Evolutionary conservation across 1,140 invertebrate genomes (phyloP).

Genomic region (Polypedilum pembai): DNA sequence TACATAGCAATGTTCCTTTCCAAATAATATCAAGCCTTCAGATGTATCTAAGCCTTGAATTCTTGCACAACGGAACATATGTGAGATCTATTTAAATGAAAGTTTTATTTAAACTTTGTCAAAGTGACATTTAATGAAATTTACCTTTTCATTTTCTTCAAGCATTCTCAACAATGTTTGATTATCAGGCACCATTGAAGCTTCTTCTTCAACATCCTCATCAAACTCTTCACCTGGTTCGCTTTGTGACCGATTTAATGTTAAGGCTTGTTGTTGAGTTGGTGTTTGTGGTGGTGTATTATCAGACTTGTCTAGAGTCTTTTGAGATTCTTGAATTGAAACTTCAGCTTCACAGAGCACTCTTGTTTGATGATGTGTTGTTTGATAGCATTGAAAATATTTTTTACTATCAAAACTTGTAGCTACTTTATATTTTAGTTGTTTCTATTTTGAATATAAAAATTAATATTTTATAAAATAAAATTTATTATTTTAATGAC

Average conservation of each 20-base stretch:
- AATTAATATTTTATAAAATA: neutral
- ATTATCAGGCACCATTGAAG: slow-evolving; percentile 80
- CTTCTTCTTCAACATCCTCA: slow-evolving; percentile 58
- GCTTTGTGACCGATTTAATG: slow-evolving; percentile 32
- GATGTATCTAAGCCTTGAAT: slow-evolving; percentile 96
- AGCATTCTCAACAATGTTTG: slow-evolving; percentile 87
- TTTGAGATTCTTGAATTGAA: slow-evolving; percentile 31
- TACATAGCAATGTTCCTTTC: slow-evolving; percentile 96
- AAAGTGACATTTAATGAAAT: slow-evolving; percentile 29
- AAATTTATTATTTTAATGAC: slow-evolving; percentile 31
- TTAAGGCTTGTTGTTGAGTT: slow-evolving; percentile 33
- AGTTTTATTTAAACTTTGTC: neutral
- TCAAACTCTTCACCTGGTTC: slow-evolving; percentile 61
- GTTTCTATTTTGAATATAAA: slow-evolving; percentile 50
- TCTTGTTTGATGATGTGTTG: slow-evolving; percentile 35
- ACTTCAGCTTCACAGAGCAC: slow-evolving; percentile 40
- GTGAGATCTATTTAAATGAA: slow-evolving; percentile 71
- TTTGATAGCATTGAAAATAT: slow-evolving; percentile 57
- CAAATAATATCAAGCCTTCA: slow-evolving; percentile 93
- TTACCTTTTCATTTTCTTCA: slow-evolving; percentile 88
- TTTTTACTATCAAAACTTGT: slow-evolving; percentile 87
- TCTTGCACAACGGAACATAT: slow-evolving; percentile 95
- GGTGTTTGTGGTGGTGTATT: slow-evolving; percentile 37
- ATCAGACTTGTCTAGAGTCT: slow-evolving; percentile 30
- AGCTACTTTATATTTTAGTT: slow-evolving; percentile 87